A percentile compares a stretch with the other conserved stretches of the same genome.
Conservation (phyloP, 2,888 invertebrate genomes). For the Scaptomyza reducta region DNA sequence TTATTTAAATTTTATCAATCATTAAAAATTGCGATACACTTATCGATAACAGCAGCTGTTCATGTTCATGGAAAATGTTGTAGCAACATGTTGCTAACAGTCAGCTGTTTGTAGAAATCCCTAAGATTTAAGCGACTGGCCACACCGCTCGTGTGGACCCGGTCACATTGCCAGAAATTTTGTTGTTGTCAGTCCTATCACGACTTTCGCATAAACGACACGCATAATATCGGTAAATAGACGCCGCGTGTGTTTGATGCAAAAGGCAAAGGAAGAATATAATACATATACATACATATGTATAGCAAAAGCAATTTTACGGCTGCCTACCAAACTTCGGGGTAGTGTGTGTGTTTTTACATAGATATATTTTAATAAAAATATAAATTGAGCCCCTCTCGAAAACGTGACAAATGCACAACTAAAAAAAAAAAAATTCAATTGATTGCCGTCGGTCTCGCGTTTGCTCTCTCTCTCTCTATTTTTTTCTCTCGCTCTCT, state of each 20-base stretch:
- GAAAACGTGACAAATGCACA: slow-evolving; percentile 60
- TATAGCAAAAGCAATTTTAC: slow-evolving; percentile 41
- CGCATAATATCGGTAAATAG: slow-evolving; percentile 57
- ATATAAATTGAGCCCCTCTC: slow-evolving; percentile 27
- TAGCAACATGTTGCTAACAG: slow-evolving; percentile 45
- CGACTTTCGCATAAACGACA: slow-evolving; percentile 67
- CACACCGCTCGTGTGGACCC: slow-evolving; percentile 23
- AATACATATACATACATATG: slow-evolving; percentile 49
- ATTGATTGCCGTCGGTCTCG: slow-evolving; percentile 59
- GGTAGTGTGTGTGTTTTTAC: slow-evolving; percentile 68
- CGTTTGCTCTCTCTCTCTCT: slow-evolving; percentile 23
- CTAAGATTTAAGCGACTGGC: slow-evolving; percentile 12
- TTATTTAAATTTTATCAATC: neutral
- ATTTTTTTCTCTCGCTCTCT: slow-evolving; percentile 20
- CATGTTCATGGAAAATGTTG: slow-evolving; percentile 1
- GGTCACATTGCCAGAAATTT: slow-evolving; percentile 50
- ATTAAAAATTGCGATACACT: neutral
- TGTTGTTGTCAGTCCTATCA: slow-evolving; percentile 60
- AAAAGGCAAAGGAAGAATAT: slow-evolving; percentile 51
- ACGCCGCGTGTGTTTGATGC: slow-evolving; percentile 66
- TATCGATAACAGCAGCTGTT: slow-evolving; percentile 15
- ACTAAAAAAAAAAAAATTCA: slow-evolving; percentile 53
- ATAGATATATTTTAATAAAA: slow-evolving; percentile 52
- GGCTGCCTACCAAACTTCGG: slow-evolving; percentile 43
- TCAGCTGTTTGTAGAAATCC: slow-evolving; percentile 49